phyloP scores from a whole-genome alignment of 2,888 invertebrate genomes.

The Melitaea athalia region DNA sequence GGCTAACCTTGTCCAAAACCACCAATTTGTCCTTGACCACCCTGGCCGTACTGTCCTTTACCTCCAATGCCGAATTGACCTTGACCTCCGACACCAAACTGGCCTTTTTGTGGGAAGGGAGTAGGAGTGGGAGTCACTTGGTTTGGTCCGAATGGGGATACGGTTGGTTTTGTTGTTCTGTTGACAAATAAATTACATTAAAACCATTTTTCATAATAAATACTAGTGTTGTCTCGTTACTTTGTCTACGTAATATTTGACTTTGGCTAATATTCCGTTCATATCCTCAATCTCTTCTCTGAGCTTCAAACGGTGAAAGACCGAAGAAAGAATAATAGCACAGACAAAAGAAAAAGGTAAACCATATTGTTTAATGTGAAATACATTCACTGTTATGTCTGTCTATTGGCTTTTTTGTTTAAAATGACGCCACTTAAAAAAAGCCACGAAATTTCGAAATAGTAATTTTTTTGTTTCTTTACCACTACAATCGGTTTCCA shows the following conservation, averaged over 20 bases:
- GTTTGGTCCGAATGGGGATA: constrained; percentile 53
- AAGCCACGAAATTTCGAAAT: too few relatives aligned
- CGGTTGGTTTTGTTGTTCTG: constrained; percentile 48
- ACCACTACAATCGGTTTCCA: too few relatives aligned
- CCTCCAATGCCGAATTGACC: constrained; percentile 47
- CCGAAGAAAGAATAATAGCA: too few relatives aligned
- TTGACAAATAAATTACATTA: constrained; percentile 24
- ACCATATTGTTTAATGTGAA: too few relatives aligned
- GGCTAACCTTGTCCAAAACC: constrained; percentile 37
- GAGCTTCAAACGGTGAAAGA: too few relatives aligned
- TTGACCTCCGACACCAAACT: constrained; percentile 48
- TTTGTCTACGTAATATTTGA: not conserved
- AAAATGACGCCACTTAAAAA: too few relatives aligned
- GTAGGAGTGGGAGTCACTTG: constrained; percentile 50
- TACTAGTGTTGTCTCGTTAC: not conserved
- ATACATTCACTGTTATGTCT: too few relatives aligned
- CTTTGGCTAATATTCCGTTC: too few relatives aligned
- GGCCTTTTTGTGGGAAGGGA: constrained; percentile 44
- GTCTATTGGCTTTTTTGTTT: too few relatives aligned
- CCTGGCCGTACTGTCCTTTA: constrained; percentile 48
- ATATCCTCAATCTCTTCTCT: too few relatives aligned
- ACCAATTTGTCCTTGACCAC: constrained; percentile 43
- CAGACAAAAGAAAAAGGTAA: too few relatives aligned
- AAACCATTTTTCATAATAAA: not conserved
- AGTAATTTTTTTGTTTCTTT: too few relatives aligned